Evolutionary conservation across 2,888 invertebrate species (phyloP).

Genomic region (Sericinus montela): DNA sequence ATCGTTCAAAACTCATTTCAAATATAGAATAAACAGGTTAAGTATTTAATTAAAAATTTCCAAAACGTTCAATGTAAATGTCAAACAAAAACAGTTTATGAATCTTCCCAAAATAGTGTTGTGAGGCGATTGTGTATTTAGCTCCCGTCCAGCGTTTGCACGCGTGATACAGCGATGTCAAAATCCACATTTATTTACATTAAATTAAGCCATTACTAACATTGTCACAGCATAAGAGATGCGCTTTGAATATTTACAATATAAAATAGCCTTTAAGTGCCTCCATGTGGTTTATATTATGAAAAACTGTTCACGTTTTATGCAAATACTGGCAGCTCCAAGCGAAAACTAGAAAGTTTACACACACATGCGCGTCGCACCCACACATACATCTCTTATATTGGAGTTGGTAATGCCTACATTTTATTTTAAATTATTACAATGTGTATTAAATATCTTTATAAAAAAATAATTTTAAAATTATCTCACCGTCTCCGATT

Average conservation of each 20-base stretch:
- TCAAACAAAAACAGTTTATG: not conserved
- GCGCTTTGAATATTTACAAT: slow-evolving; percentile 65
- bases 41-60: slow-evolving; percentile 6
- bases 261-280: slow-evolving; percentile 55
- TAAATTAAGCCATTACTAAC: slow-evolving; percentile 60
- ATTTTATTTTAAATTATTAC: slow-evolving; percentile 10
- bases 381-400: slow-evolving; percentile 29
- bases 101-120: slow-evolving; percentile 30
- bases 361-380: slow-evolving; percentile 47
- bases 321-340: slow-evolving; percentile 69
- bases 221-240: slow-evolving; percentile 47
- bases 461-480: slow-evolving; percentile 19
- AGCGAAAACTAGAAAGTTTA: slow-evolving; percentile 79
- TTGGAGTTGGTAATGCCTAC: slow-evolving; percentile 4
- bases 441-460: not conserved
- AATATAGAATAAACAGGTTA: too few species aligned
- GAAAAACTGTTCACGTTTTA: slow-evolving; percentile 78
- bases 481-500: slow-evolving; percentile 65
- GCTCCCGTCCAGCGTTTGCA: slow-evolving; percentile 10
- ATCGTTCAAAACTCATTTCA: too few species aligned
- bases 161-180: slow-evolving; percentile 37
- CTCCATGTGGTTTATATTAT: slow-evolving; percentile 72
- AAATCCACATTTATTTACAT: slow-evolving; percentile 52
- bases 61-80: not conserved
- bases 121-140: slow-evolving; percentile 22